These are phyloP conservation scores for Teinopalpus imperialis DNA, from an alignment of 2,888 invertebrate genomes.

Conservation along the genomic window DNA sequence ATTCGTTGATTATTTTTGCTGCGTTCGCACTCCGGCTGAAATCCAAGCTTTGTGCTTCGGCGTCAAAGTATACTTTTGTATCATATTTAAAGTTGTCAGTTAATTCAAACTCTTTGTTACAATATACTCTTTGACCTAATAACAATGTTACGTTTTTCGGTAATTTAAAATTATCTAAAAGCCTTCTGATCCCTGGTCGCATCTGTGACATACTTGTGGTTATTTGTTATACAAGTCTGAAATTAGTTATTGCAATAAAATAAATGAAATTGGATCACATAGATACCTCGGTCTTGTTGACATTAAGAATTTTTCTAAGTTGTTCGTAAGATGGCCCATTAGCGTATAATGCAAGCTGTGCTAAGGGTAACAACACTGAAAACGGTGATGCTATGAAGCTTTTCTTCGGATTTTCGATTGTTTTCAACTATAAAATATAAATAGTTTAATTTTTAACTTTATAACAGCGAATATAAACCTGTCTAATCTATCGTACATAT, in stretches of 20 bases:
- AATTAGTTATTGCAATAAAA: too few relatives aligned
- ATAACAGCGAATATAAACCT: too few relatives aligned
- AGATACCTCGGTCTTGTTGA: slow-evolving; percentile 28
- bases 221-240: too few relatives aligned
- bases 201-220: slow-evolving; percentile 34
- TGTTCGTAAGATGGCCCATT: slow-evolving; percentile 27
- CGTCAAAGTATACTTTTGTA: slow-evolving; percentile 28
- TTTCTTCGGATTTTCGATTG: slow-evolving; percentile 23
- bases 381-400: slow-evolving; percentile 36
- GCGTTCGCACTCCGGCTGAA: slow-evolving; percentile 30
- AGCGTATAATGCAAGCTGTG: slow-evolving; percentile 31
- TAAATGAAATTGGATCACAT: too few relatives aligned
- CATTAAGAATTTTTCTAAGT: slow-evolving; percentile 29
- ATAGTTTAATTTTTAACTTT: too few relatives aligned
- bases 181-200: slow-evolving; percentile 27
- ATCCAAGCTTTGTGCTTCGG: slow-evolving; percentile 34
- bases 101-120: slow-evolving; percentile 28
- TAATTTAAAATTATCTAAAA: slow-evolving; percentile 28
- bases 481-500: too few relatives aligned
- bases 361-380: slow-evolving; percentile 32
- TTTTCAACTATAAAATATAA: slow-evolving; percentile 12
- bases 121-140: slow-evolving; percentile 31
- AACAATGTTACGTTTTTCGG: slow-evolving; percentile 31
- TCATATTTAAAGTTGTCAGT: slow-evolving; percentile 29
- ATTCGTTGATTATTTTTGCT: slow-evolving; percentile 32